phyloP scores from a whole-genome alignment of 2,113 vertebrate species.

The Xyliphius kryptos region DNA sequence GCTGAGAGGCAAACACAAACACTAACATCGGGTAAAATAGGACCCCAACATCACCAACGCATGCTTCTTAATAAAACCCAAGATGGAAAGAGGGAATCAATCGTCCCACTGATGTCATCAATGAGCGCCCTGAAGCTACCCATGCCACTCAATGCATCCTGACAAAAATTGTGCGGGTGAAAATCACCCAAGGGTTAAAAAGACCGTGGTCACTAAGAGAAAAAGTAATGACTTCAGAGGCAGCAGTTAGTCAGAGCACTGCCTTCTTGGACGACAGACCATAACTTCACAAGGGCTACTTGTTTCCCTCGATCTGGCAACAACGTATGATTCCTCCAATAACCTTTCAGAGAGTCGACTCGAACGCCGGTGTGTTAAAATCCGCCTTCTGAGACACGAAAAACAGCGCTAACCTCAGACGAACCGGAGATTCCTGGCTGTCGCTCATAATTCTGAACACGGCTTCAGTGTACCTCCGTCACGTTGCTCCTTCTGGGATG shows the following conservation, averaged over 20 bases:
- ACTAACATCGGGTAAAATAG: too few species aligned
- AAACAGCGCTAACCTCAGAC: constrained; percentile 21
- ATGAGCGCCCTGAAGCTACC: too few species aligned
- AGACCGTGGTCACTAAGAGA: constrained; percentile 15
- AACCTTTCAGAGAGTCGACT: constrained; percentile 32
- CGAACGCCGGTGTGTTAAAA: constrained; percentile 6
- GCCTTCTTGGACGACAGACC: constrained; percentile 29
- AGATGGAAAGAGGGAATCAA: too few species aligned
- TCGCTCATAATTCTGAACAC: constrained; percentile 13
- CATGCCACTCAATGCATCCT: too few species aligned
- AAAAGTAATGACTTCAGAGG: constrained; percentile 49
- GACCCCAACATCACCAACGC: too few species aligned
- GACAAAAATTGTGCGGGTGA: too few species aligned
- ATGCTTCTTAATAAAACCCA: too few species aligned
- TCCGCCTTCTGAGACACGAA: constrained; percentile 8
- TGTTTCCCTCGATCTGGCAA: constrained; percentile 44
- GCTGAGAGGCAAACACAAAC: too few species aligned
- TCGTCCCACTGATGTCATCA: too few species aligned
- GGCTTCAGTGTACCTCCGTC: constrained; percentile 1
- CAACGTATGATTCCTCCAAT: constrained; percentile 38
- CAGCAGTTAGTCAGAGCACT: constrained; percentile 34
- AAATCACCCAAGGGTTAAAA: too few species aligned
- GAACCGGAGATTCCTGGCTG: constrained; percentile 47
- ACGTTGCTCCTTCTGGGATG: too few species aligned
- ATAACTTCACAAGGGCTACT: constrained; percentile 41